Percentiles rank a stretch among this genome's conserved stretches.
Conservation (phyloP, 2,113 vertebrate genomes). For the Oceanites oceanicus region DNA sequence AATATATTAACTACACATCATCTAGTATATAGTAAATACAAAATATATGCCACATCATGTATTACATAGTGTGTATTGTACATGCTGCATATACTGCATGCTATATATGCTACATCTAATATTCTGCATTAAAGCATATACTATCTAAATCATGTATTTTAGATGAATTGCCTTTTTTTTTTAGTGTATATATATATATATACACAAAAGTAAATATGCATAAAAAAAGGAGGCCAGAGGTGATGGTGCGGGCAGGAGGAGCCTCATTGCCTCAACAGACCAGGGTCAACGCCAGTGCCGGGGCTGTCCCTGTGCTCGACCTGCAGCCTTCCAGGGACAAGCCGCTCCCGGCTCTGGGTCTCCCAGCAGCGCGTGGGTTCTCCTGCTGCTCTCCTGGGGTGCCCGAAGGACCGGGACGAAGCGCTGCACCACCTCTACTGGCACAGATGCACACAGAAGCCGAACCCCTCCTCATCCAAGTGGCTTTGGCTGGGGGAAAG, state of each 20-base stretch:
- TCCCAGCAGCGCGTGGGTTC: accelerated
- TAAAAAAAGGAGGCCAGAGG: neutral
- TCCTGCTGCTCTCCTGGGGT: neutral
- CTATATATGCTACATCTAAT: neutral
- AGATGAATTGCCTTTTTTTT: neutral
- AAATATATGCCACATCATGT: neutral
- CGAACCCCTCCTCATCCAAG: neutral
- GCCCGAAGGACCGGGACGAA: accelerated
- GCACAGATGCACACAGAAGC: neutral
- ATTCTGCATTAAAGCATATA: neutral
- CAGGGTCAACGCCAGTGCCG: accelerated
- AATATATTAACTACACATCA: neutral
- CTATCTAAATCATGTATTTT: too few relatives aligned
- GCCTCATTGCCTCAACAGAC: accelerated
- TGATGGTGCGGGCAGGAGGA: neutral
- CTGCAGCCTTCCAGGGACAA: neutral
- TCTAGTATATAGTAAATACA: neutral
- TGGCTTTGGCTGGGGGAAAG: neutral
- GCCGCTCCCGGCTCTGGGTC: too few relatives aligned
- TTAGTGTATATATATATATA: too few relatives aligned
- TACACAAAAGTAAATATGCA: neutral
- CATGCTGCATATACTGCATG: neutral
- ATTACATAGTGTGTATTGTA: neutral
- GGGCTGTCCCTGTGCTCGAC: neutral
- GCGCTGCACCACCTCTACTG: neutral